phyloP scores from a whole-genome alignment of 2,797 vertebrate genomes.

The Ciconia nigra region DNA sequence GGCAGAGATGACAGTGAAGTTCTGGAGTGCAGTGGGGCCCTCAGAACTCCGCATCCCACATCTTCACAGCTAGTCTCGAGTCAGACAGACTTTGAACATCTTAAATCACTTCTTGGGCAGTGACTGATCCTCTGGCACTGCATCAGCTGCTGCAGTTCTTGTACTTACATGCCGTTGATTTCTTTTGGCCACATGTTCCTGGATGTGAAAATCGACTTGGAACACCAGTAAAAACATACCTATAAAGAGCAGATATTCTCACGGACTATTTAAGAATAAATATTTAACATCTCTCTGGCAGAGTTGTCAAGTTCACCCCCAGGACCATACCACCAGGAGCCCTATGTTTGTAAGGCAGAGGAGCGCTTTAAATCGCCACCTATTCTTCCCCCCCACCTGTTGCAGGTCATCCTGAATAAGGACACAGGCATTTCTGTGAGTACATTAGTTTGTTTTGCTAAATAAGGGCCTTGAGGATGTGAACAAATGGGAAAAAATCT shows the following conservation, averaged over 20 bases:
- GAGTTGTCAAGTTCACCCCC: constrained; percentile 96
- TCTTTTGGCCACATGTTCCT: background rate
- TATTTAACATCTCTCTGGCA: constrained; percentile 55
- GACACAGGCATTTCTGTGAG: constrained; percentile 95
- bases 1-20: background rate
- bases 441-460: background rate
- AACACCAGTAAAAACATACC: background rate
- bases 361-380: constrained; percentile 90
- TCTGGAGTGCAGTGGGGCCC: background rate
- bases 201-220: background rate
- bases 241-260: background rate
- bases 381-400: constrained; percentile 92
- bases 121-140: background rate
- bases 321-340: constrained; percentile 93
- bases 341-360: constrained; percentile 85
- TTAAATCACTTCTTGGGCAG: background rate
- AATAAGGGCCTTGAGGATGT: background rate
- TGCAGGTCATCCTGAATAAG: constrained; percentile 98
- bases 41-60: background rate
- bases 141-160: background rate
- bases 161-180: background rate
- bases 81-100: background rate
- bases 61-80: background rate
- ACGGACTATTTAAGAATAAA: background rate
- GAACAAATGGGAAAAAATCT: background rate